These are phyloP conservation scores for Dasypolia templi DNA, from an alignment of 2,888 invertebrate species.

Conservation along the genomic window DNA sequence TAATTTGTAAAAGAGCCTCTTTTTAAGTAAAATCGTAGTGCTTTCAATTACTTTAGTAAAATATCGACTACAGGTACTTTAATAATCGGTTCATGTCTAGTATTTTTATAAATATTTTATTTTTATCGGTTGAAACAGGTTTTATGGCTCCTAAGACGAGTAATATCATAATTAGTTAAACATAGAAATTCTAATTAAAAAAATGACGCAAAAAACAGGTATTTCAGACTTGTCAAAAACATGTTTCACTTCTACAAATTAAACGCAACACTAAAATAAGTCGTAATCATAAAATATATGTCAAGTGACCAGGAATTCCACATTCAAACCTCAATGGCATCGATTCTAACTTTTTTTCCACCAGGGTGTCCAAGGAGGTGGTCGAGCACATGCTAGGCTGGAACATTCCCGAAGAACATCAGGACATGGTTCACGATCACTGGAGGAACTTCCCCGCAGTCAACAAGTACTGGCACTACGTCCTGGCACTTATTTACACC, in stretches of 20 bases:
- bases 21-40: conserved; percentile 41
- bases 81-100: conserved; percentile 38
- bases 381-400: conserved; percentile 91
- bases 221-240: not conserved
- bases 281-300: not conserved
- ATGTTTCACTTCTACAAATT: not conserved
- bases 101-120: conserved; percentile 3
- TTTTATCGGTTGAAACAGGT: not conserved
- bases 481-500: conserved; percentile 92
- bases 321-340: not conserved
- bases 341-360: not conserved
- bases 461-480: conserved; percentile 92
- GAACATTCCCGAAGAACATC: conserved; percentile 92
- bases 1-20: conserved; percentile 33
- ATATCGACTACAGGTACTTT: conserved; percentile 43
- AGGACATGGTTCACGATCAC: conserved; percentile 92
- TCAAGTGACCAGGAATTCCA: not conserved
- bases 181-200: not conserved
- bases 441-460: conserved; percentile 93
- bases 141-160: conserved; percentile 1
- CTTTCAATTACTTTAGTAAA: conserved; percentile 57
- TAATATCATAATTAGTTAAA: not conserved
- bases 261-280: not conserved
- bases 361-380: conserved; percentile 85
- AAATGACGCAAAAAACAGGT: too few species aligned